These are phyloP conservation scores for Nesometra sesokonis DNA, from an alignment of 35 echinoderm and acorn worm genomes.

Conservation along the genomic window DNA sequence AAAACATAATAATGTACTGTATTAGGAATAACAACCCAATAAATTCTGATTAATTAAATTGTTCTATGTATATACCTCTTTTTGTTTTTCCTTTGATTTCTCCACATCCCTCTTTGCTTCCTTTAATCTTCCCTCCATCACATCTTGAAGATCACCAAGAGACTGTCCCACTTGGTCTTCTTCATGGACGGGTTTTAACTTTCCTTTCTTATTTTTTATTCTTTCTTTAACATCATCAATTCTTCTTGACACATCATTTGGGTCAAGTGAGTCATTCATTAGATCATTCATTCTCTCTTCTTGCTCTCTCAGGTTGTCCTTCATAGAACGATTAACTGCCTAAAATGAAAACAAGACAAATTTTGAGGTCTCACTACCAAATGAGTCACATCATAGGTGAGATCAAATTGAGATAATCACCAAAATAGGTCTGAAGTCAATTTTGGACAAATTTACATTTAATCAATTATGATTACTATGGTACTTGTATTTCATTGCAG, in stretches of 20 bases:
- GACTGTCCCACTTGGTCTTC: conserved; percentile 52
- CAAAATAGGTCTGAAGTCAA: too few relatives aligned
- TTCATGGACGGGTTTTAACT: conserved; percentile 1
- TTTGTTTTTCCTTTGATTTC: conserved; percentile 25
- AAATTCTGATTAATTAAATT: too few relatives aligned
- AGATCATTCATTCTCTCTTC: conserved; percentile 21
- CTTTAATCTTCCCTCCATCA: conserved; percentile 30
- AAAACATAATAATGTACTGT: too few relatives aligned
- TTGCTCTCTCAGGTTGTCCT: conserved; percentile 24
- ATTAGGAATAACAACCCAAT: too few relatives aligned
- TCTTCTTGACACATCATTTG: conserved; percentile 61
- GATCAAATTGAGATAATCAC: too few relatives aligned
- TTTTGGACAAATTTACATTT: too few relatives aligned
- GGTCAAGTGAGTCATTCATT: conserved; percentile 34
- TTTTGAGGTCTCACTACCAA: too few relatives aligned
- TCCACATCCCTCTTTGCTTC: conserved; percentile 26
- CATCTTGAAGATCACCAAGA: conserved; percentile 42
- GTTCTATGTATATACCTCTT: not conserved
- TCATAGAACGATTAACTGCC: conserved; percentile 26
- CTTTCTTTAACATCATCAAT: conserved; percentile 24
- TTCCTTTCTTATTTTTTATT: conserved; percentile 2
- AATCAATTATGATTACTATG: too few relatives aligned
- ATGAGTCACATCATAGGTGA: too few relatives aligned
- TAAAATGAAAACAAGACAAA: conserved; percentile 1
- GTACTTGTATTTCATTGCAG: too few relatives aligned